Conservation (phyloP, 2,888 invertebrate species). For the Erebia palarica region DNA sequence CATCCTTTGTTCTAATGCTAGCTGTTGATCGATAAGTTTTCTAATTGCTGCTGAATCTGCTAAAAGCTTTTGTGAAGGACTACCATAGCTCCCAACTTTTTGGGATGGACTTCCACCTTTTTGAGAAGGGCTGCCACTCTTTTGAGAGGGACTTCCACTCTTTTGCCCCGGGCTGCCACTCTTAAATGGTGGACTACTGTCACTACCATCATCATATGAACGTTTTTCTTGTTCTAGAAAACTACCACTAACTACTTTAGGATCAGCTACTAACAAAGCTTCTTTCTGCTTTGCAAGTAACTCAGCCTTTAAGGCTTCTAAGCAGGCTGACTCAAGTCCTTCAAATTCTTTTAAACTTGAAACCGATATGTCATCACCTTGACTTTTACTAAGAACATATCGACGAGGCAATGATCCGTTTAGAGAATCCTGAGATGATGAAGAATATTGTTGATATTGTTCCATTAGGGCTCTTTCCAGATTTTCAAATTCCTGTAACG, state of each 20-base stretch:
- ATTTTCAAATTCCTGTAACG: slow-evolving; percentile 96
- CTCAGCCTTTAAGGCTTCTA: slow-evolving; percentile 92
- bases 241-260: slow-evolving; percentile 73
- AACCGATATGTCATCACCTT: slow-evolving; percentile 92
- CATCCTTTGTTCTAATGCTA: slow-evolving; percentile 72
- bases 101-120: slow-evolving; percentile 77
- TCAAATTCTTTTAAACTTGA: slow-evolving; percentile 96
- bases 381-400: slow-evolving; percentile 86
- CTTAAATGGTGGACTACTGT: slow-evolving; percentile 81
- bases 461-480: slow-evolving; percentile 93
- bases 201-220: slow-evolving; percentile 82
- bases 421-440: slow-evolving; percentile 93
- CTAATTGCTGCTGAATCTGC: slow-evolving; percentile 75
- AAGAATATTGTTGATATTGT: slow-evolving; percentile 87
- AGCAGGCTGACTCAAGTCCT: slow-evolving; percentile 93
- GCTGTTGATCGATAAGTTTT: slow-evolving; percentile 76
- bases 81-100: slow-evolving; percentile 71
- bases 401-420: slow-evolving; percentile 91
- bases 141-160: slow-evolving; percentile 59
- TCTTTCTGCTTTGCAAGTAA: slow-evolving; percentile 93
- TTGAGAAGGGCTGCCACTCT: slow-evolving; percentile 76
- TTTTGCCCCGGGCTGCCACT: slow-evolving; percentile 71
- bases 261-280: slow-evolving; percentile 85
- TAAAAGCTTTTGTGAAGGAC: slow-evolving; percentile 74
- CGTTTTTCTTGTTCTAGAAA: slow-evolving; percentile 79